Evolutionary conservation across 2,113 vertebrate genomes (phyloP), one percentile per base, ranked within the genome.

Genomic region (Sylvietta virens): DNA sequence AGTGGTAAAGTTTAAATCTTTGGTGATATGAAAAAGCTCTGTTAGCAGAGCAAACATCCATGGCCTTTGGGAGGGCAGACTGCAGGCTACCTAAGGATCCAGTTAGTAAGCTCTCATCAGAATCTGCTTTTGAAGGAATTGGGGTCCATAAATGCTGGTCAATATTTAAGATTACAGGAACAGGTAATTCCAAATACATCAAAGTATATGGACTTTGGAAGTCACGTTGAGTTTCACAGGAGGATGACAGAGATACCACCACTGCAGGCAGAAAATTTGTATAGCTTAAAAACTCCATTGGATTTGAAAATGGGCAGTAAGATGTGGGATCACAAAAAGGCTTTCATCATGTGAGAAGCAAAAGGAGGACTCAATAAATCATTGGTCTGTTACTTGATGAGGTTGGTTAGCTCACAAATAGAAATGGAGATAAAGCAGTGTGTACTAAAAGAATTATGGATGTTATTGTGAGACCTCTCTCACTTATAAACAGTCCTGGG

Each of bases 251-350:
- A 82, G 9, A 31, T 1, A 3, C 17, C 3, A 0, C 7, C 9
- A 16, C 44, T n/a, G 9, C 8, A 48, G 44, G 27, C 17, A 64
- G 20, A 51, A 79, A 83, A 57, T 57, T 26, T 0, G 0, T 33
- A 6, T 0, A 0, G 24, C 6, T 47, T 53, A 44, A 60, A 60
- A 69, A 39, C 3, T 44, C 6, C 56, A 5, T 3, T 74, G 39
- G 14, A 44, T 44, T 42, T 88, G 39, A 37, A 80, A 27, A 11
- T 39, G 15, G 10, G 11, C 12, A 21, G 31, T 80, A 39, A 27
- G 27, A 24, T 65, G 11, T 35, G 45, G 28, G 21, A 12, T 58
- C 40, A 58, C 15, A 54, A 84, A 58, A 71, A 35, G 5, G 8
- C 3, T 84, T 47, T 39, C 65, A 24, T 35, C 10, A 40, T 61